Evolutionary conservation across 2,888 invertebrate genomes (phyloP).

Genomic region (Glomeris marginata): DNA sequence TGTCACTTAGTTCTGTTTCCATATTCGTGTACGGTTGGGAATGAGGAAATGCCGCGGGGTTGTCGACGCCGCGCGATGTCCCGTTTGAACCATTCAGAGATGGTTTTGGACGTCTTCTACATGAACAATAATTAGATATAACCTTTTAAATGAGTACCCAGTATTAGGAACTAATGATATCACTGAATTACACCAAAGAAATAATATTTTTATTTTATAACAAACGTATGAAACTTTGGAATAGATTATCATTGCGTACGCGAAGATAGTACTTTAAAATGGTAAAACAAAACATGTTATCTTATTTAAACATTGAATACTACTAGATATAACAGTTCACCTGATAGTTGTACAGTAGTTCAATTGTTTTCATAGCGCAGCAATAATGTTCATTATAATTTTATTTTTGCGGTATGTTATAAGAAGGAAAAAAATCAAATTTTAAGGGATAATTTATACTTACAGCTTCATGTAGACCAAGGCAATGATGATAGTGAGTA

Average conservation of each 20-base stretch:
- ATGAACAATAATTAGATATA: not conserved
- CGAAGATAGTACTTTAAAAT: no score
- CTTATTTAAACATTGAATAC: no score
- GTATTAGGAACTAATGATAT: no score
- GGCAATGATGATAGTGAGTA: slow-evolving; percentile 13
- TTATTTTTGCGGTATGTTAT: not conserved
- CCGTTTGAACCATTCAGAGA: not conserved
- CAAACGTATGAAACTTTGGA: no score
- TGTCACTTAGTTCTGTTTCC: slow-evolving; percentile 9
- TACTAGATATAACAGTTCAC: no score
- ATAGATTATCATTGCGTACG: no score
- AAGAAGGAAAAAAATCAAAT: not conserved
- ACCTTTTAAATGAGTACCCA: not conserved
- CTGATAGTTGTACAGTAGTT: no score
- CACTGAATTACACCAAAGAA: no score
- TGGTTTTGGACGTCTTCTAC: slow-evolving; percentile 7
- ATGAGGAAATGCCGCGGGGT: not conserved
- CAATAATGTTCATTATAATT: no score
- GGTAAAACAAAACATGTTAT: no score
- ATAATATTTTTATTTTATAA: no score
- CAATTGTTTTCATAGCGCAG: no score
- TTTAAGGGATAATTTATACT: slow-evolving; percentile 6
- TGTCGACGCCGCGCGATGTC: not conserved
- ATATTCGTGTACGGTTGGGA: slow-evolving; percentile 6
- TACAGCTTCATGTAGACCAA: slow-evolving; percentile 15